These are phyloP conservation scores for Enteromius afrohamiltoni DNA, from an alignment of 2,797 vertebrate species.

Conservation along the genomic window DNA sequence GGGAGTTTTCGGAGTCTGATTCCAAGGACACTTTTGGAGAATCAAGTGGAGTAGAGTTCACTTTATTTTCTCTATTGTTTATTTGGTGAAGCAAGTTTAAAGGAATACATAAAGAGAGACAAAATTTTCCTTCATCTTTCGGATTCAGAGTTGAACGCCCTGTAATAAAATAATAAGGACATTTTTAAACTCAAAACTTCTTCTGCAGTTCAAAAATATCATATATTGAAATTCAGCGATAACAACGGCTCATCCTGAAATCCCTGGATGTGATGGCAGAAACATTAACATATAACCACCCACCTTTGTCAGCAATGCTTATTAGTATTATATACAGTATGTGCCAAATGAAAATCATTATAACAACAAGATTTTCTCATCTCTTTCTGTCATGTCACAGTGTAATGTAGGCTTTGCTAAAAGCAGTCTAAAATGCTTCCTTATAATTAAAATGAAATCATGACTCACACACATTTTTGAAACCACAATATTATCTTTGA, in stretches of 20 bases:
- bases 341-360: background rate
- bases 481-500: background rate
- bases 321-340: constrained; percentile 7
- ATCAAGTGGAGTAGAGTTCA: background rate
- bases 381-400: background rate
- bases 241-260: background rate
- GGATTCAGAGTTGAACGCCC: background rate
- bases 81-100: constrained; percentile 3
- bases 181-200: background rate
- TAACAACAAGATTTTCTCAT: background rate
- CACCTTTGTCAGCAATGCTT: background rate
- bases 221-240: constrained; percentile 8
- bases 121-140: background rate
- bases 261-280: constrained; percentile 18
- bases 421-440: background rate
- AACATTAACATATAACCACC: background rate
- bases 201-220: background rate
- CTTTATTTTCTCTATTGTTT: constrained; percentile 11
- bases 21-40: background rate
- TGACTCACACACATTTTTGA: background rate
- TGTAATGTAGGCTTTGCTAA: background rate
- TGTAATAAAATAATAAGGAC: background rate
- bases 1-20: background rate
- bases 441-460: background rate
- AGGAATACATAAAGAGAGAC: background rate